phyloP scores from a whole-genome alignment of 1,140 invertebrate species.

The Lordiphosa stackelbergi region DNA sequence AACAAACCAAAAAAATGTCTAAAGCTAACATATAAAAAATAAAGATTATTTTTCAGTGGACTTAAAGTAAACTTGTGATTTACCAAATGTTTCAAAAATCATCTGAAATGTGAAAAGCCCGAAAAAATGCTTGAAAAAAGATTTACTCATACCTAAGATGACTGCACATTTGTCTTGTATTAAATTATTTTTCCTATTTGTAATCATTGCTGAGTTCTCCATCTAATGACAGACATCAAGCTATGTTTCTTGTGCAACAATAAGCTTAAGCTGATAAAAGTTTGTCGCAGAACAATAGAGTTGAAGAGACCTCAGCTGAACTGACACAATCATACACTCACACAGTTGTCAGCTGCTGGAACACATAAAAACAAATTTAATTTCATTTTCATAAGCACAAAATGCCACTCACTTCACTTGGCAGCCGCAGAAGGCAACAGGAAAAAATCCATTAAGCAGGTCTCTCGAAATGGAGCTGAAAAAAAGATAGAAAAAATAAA shows the following conservation, averaged over 20 bases:
- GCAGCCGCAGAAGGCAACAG: conserved; percentile 22
- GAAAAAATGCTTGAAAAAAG: conserved; percentile 16
- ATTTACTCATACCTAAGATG: too few species aligned
- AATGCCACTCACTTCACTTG: conserved; percentile 58
- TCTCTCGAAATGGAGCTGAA: conserved; percentile 17
- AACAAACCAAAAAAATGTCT: too few species aligned
- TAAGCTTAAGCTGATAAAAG: conserved; percentile 44
- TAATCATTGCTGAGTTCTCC: conserved; percentile 50
- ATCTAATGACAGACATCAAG: conserved; percentile 48
- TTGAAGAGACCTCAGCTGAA: conserved; percentile 7
- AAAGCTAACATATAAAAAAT: too few species aligned
- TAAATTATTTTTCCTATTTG: conserved; percentile 9
- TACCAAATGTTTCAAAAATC: too few species aligned
- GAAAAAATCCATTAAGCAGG: conserved; percentile 20
- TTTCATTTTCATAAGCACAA: conserved; percentile 67
- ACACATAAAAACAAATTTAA: conserved; percentile 47
- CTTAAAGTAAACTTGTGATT: too few species aligned
- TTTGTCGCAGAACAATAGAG: conserved; percentile 36
- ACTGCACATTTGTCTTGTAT: conserved; percentile 12
- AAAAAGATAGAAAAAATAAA: conserved; percentile 1
- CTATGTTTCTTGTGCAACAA: conserved; percentile 41
- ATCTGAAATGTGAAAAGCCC: too few species aligned
- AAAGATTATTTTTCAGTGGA: too few species aligned
- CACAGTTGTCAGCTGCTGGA: conserved; percentile 13
- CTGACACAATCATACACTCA: conserved; percentile 2